These are phyloP conservation scores for Orius laevigatus DNA, from an alignment of 1,140 invertebrate genomes.

Conservation along the genomic window DNA sequence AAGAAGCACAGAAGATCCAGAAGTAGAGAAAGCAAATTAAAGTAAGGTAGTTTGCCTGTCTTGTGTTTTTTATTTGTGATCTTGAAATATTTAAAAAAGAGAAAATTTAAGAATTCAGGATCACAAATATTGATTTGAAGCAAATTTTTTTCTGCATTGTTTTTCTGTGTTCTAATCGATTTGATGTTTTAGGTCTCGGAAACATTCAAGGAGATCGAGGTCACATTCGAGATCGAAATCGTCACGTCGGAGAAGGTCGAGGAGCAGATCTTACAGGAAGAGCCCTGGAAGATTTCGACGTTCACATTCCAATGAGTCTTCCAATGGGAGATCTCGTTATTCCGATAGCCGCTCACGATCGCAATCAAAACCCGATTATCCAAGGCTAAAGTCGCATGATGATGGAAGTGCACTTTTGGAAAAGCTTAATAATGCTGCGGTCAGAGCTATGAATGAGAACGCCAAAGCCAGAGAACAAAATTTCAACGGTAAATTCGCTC, in stretches of 20 bases:
- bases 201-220: conserved; percentile 1
- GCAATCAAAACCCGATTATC: neutral
- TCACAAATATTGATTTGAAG: neutral
- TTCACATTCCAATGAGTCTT: neutral
- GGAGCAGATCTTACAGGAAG: neutral
- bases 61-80: neutral
- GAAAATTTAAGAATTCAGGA: neutral
- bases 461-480: conserved; percentile 2
- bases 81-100: neutral
- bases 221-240: neutral
- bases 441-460: conserved; percentile 14
- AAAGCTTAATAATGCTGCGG: conserved; percentile 16
- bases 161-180: too few relatives aligned
- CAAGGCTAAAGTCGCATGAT: neutral
- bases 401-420: conserved; percentile 12
- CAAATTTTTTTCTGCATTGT: too few relatives aligned
- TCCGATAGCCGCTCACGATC: conserved; percentile 3
- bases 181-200: neutral
- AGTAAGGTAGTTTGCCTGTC: neutral
- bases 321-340: neutral
- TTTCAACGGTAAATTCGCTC: conserved; percentile 2
- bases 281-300: neutral
- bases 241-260: neutral
- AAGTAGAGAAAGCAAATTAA: neutral
- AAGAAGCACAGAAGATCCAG: conserved; percentile 10